Percentiles rank a stretch among this genome's conserved stretches.
These are phyloP conservation scores for Paragorgia papillata DNA, from an alignment of 92 coral and sea anemone species.

Conservation along the genomic window DNA sequence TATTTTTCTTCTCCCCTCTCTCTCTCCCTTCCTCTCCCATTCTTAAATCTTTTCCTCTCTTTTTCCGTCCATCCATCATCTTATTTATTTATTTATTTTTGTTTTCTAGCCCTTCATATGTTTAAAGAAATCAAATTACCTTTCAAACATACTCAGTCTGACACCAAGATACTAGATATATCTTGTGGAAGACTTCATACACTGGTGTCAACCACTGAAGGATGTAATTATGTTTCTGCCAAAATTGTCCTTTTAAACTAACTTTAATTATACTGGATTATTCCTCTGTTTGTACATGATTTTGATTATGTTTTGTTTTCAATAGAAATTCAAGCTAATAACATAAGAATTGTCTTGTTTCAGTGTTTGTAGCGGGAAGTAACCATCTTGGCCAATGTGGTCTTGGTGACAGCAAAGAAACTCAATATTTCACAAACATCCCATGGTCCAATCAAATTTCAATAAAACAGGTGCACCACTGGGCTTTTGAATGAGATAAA, in stretches of 20 bases:
- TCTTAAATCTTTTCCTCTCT: not conserved
- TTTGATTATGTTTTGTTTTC: no score
- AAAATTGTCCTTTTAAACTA: no score
- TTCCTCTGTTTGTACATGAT: not conserved
- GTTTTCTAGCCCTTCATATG: not conserved
- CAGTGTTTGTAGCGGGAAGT: constrained; percentile 77
- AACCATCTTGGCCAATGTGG: constrained; percentile 88
- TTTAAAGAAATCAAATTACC: constrained; percentile 44
- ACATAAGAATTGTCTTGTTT: no score
- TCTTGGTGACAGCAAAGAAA: constrained; percentile 36
- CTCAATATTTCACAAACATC: not conserved
- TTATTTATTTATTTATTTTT: no score
- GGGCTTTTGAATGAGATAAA: no score
- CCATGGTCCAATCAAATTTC: constrained; percentile 4
- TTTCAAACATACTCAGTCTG: not conserved
- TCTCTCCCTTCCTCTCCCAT: no score
- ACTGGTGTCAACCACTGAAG: constrained; percentile 58
- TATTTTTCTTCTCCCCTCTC: no score
- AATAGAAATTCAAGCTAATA: no score
- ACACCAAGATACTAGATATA: constrained; percentile 62
- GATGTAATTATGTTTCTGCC: constrained; percentile 49
- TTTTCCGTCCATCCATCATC: not conserved
- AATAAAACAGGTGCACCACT: constrained; percentile 6
- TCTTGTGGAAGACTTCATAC: constrained; percentile 86
- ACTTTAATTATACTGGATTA: not conserved